Evolutionary conservation across 2,888 invertebrate species (phyloP).

Genomic region (Mystacides longicornis): DNA sequence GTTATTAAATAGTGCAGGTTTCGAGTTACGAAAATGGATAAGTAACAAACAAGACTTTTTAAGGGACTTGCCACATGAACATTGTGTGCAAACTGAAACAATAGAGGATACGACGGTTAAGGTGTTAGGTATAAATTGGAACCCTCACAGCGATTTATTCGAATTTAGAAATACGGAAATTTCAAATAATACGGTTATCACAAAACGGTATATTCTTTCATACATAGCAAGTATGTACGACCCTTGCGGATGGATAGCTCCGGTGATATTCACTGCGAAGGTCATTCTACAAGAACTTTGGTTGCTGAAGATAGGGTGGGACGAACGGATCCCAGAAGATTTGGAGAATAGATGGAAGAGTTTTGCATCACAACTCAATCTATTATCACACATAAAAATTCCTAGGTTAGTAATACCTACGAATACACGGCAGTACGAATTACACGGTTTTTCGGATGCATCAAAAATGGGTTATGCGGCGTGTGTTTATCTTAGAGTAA

Average conservation of each 20-base stretch:
- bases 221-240: neutral
- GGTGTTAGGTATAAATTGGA: neutral
- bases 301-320: neutral
- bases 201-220: neutral
- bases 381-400: neutral
- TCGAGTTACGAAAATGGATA: neutral
- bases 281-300: neutral
- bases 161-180: neutral
- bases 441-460: slow-evolving; percentile 4
- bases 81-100: neutral
- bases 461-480: neutral
- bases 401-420: neutral
- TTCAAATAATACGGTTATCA: neutral
- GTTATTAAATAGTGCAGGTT: neutral
- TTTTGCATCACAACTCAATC: neutral
- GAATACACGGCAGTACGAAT: neutral
- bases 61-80: neutral
- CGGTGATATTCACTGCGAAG: neutral
- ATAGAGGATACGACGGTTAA: neutral
- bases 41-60: neutral
- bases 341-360: neutral
- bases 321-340: neutral
- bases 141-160: neutral
- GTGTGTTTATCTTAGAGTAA: neutral
- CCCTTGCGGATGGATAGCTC: neutral